phyloP scores from a whole-genome alignment of 1,140 invertebrate species.

The Stegodyphus dumicola region DNA sequence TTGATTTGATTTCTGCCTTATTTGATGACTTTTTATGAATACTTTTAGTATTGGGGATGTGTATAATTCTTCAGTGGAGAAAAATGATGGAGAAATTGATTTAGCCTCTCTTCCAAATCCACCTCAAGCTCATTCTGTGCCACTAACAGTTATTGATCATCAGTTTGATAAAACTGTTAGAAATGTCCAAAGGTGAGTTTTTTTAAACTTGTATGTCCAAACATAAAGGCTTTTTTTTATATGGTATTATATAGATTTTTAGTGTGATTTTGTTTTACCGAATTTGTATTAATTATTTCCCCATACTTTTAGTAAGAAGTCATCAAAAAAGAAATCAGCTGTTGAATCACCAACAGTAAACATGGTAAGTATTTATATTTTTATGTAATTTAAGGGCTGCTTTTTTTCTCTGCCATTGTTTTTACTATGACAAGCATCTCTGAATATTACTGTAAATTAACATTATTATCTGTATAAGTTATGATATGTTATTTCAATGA shows the following conservation, averaged over 20 bases:
- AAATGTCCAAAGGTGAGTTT: slow-evolving; percentile 13
- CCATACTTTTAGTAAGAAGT: background rate
- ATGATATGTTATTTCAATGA: too few species aligned
- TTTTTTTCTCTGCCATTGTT: too few species aligned
- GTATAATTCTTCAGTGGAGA: slow-evolving; percentile 4
- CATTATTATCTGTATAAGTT: too few species aligned
- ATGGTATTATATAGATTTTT: slow-evolving; percentile 5
- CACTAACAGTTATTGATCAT: slow-evolving; percentile 10
- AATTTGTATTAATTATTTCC: background rate
- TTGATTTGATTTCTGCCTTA: too few species aligned
- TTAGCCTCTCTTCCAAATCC: background rate
- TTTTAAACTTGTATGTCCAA: background rate
- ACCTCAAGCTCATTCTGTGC: slow-evolving; percentile 3
- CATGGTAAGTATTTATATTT: background rate
- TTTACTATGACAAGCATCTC: too few species aligned
- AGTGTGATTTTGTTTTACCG: background rate
- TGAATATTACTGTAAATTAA: too few species aligned
- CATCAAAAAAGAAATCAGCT: slow-evolving; percentile 27
- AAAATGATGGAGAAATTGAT: slow-evolving; percentile 39
- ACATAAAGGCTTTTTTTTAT: background rate
- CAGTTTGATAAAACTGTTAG: slow-evolving; percentile 29
- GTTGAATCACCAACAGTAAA: slow-evolving; percentile 14
- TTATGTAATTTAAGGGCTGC: too few species aligned
- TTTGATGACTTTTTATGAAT: too few species aligned
- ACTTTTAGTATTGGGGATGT: background rate